Evolutionary conservation across 2,888 invertebrate species (phyloP).

Genomic region (Cylloceria caligata): DNA sequence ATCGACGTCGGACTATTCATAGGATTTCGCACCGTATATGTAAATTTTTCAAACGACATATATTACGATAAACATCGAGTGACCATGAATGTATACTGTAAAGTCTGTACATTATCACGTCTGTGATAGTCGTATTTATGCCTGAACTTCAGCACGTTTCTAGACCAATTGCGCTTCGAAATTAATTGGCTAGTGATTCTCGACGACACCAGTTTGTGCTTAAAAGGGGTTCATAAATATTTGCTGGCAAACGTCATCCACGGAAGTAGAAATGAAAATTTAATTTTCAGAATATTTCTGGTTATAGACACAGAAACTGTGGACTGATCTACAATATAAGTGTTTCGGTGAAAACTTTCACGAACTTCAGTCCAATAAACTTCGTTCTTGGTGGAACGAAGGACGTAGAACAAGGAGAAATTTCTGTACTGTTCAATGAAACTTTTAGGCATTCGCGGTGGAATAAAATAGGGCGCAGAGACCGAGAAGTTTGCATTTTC

Average conservation of each 20-base stretch:
- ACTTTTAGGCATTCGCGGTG: constrained; percentile 11
- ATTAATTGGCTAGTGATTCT: not conserved
- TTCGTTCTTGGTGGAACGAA: not conserved
- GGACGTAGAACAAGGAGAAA: constrained; percentile 6
- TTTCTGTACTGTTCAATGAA: constrained; percentile 25
- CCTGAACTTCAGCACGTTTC: not conserved
- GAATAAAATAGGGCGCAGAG: constrained; percentile 18
- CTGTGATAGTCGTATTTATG: not conserved
- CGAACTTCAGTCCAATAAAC: constrained; percentile 33
- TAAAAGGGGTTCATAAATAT: not conserved
- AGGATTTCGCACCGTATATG: no score
- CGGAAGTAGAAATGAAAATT: not conserved
- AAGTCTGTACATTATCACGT: not conserved
- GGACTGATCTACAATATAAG: constrained; percentile 4
- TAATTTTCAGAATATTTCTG: not conserved
- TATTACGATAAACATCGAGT: not conserved
- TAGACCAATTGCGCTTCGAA: not conserved
- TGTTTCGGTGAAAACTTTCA: not conserved
- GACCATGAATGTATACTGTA: not conserved
- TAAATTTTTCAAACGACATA: no score
- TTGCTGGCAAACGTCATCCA: not conserved
- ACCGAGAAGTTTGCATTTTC: constrained; percentile 33
- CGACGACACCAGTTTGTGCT: no score
- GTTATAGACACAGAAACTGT: not conserved
- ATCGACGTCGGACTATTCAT: no score